phyloP scores from a whole-genome alignment of 35 echinoderm and acorn worm species.

The Holothuria glaberrima region DNA sequence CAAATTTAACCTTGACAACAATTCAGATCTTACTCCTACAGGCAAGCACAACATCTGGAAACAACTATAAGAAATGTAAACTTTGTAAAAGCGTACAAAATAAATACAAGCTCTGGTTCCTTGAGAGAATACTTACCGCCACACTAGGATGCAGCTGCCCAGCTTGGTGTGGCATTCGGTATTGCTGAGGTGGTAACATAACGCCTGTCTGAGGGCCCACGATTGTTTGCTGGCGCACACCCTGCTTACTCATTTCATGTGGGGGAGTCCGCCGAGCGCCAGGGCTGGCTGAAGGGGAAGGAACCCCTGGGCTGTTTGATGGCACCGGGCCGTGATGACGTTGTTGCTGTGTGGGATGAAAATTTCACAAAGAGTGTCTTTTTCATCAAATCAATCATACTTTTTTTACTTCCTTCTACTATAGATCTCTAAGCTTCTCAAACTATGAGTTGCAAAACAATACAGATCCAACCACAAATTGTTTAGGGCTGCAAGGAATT shows the following conservation, averaged over 20 bases:
- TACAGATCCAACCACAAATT: too few relatives aligned
- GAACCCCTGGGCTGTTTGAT: constrained; percentile 69
- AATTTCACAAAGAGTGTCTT: not conserved
- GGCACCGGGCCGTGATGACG: constrained; percentile 73
- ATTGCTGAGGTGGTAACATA: constrained; percentile 8
- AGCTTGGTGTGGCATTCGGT: constrained; percentile 37
- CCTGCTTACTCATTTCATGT: constrained; percentile 92
- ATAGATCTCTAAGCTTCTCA: too few relatives aligned
- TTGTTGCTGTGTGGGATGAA: constrained; percentile 33
- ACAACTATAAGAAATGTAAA: too few relatives aligned
- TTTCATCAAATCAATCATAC: too few relatives aligned
- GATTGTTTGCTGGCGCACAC: constrained; percentile 71
- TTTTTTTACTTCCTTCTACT: too few relatives aligned
- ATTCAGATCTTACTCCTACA: too few relatives aligned
- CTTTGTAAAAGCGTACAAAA: too few relatives aligned
- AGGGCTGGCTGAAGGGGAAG: constrained; percentile 84
- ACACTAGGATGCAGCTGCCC: constrained; percentile 32
- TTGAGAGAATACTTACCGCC: not conserved
- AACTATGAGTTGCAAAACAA: too few relatives aligned
- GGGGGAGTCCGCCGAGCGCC: constrained; percentile 65
- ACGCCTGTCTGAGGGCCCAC: constrained; percentile 27
- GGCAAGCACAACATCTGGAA: too few relatives aligned
- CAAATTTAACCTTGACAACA: too few relatives aligned
- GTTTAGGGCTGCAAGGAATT: too few relatives aligned
- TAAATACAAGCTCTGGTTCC: too few relatives aligned